Evolutionary conservation across 2,888 invertebrate species (phyloP), one percentile per base, ranked within the genome.

Genomic region (Monopis laevigella): DNA sequence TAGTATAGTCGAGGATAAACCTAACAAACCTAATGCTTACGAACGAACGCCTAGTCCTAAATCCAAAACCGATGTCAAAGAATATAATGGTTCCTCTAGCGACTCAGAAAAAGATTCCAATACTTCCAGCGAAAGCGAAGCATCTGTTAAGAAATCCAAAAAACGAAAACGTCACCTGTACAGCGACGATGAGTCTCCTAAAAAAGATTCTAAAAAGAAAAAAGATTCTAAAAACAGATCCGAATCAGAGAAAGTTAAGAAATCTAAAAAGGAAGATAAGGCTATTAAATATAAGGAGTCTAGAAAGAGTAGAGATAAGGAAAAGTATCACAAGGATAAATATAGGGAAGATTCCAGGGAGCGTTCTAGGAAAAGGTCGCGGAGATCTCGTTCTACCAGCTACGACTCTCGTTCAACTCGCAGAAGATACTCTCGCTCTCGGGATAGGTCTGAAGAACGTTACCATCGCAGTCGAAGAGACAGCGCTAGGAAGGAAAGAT

Each of bases 321-420:
- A 50, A 6, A 62, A 55, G 43, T 52, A 55, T 28, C 59, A 64
- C 41, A 63, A 58, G 45, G 62, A 65, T 39, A 72, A 62, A 52
- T 66, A 75, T 48, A 69, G 72, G 54, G 75, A 72, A 8, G 70
- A 67, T 7, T 74, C 69, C 5, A 72, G 71, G 10, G 74, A 74
- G 1, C 58, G 58, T 53, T 38, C 4, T 16, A 39, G 21, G 34
- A 75, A 72, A 47, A 63, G 69, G 14, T 50, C 63, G 38, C 65
- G 59, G 45, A 61, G 73, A 21, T 74, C 75, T 43, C 68, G 69
- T 4, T 73, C 73, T 2, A 48, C 55, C n/a, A 73, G 71, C 48
- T 65, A 67, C 58, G 64, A 65, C 50, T 66, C 71, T 43, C 58
- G 65, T 16, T 60, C 67, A 44, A 62, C 58, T 2, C 56, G 65